These are phyloP conservation scores for Bombus huntii DNA, from an alignment of 1,140 invertebrate species.

Conservation along the genomic window DNA sequence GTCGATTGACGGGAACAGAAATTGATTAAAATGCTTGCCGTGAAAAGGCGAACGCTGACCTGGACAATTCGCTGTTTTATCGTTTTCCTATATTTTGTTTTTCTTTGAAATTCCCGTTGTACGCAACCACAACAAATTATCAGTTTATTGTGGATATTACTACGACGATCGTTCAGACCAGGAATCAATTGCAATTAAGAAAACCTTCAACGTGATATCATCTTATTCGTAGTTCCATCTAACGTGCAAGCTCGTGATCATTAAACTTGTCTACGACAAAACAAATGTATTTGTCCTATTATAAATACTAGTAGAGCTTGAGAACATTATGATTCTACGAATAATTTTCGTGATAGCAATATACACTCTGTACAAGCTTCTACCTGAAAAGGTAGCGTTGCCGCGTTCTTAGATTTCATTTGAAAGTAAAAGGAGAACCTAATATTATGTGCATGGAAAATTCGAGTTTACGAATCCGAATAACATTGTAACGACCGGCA, in stretches of 20 bases:
- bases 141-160: background rate
- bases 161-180: background rate
- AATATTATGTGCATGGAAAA: background rate
- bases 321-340: too few species aligned
- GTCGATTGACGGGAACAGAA: background rate
- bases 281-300: too few species aligned
- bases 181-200: background rate
- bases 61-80: background rate
- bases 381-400: too few species aligned
- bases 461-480: background rate
- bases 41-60: background rate
- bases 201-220: background rate
- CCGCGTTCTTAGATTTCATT: background rate
- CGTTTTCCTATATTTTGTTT: constrained; percentile 6
- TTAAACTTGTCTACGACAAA: too few species aligned
- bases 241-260: too few species aligned
- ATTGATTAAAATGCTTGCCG: constrained; percentile 19
- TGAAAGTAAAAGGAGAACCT: background rate
- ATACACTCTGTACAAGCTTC: too few species aligned
- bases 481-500: too few species aligned
- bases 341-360: too few species aligned
- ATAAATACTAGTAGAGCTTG: too few species aligned
- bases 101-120: background rate
- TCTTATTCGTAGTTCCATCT: background rate
- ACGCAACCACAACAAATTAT: background rate